phyloP scores from a whole-genome alignment of 2,113 vertebrate genomes.

The Manacus vitellinus region DNA sequence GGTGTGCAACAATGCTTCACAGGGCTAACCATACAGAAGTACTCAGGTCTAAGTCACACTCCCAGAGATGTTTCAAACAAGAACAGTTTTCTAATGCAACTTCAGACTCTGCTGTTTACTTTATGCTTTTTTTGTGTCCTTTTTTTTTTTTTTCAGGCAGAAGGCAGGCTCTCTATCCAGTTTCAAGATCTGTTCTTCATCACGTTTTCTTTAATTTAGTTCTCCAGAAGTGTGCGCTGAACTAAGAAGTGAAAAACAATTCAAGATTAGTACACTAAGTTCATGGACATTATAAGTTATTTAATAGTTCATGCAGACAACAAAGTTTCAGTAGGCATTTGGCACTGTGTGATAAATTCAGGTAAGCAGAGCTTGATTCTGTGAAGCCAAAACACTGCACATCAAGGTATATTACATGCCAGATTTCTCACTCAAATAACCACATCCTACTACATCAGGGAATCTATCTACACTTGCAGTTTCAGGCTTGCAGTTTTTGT shows the following conservation, averaged over 20 bases:
- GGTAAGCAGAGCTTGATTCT: not conserved
- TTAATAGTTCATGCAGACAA: not conserved
- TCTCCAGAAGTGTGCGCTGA: conserved; percentile 67
- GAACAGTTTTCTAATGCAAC: not conserved
- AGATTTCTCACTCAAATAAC: not conserved
- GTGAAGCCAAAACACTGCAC: not conserved
- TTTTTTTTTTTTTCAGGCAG: not conserved
- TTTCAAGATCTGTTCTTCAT: conserved; percentile 30
- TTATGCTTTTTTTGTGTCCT: not conserved
- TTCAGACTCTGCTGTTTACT: not conserved
- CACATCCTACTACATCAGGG: not conserved
- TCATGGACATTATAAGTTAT: not conserved
- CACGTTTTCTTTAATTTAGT: not conserved
- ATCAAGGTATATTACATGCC: not conserved
- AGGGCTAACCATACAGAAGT: conserved; percentile 39
- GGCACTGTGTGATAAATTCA: not conserved
- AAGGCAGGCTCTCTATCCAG: conserved; percentile 39
- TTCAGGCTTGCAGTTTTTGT: not conserved
- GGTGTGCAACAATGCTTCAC: conserved; percentile 18
- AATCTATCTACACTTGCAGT: not conserved
- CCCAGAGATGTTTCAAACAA: not conserved
- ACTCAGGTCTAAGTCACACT: conserved; percentile 5
- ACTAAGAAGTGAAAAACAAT: conserved; percentile 27
- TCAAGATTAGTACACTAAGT: not conserved
- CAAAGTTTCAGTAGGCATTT: not conserved